Evolutionary conservation across 2,797 vertebrate genomes (phyloP).

Genomic region (Hippocampus kuda): DNA sequence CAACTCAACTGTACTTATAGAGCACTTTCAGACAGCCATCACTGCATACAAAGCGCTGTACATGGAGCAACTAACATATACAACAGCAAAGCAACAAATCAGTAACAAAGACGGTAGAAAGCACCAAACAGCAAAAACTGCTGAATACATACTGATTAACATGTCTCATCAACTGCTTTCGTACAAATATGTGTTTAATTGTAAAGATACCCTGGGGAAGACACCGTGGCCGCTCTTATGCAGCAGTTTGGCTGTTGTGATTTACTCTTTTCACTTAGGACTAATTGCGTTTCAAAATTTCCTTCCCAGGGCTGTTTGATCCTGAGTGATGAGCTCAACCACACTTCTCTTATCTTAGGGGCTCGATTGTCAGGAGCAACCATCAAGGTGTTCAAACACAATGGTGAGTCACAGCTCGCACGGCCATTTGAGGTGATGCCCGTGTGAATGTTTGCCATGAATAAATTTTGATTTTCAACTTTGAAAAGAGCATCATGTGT

Average conservation of each 20-base stretch:
- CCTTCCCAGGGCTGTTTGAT: constrained; percentile 84
- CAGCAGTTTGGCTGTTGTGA: not conserved
- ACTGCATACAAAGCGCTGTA: no score
- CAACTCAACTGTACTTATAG: no score
- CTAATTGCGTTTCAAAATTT: constrained; percentile 4
- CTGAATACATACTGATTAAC: not conserved
- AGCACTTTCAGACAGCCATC: no score
- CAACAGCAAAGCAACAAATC: no score
- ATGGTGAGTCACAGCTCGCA: constrained; percentile 72
- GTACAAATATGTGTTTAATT: no score
- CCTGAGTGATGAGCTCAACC: constrained; percentile 90
- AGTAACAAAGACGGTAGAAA: no score
- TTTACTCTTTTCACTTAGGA: not conserved
- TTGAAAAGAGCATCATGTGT: not conserved
- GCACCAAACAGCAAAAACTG: not conserved
- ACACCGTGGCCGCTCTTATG: no score
- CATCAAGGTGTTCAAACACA: constrained; percentile 88
- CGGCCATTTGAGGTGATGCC: not conserved
- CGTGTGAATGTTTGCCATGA: not conserved
- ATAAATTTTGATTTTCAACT: not conserved
- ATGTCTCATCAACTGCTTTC: no score
- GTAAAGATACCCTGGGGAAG: no score
- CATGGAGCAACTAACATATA: no score
- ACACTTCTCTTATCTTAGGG: constrained; percentile 84
- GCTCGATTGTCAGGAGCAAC: constrained; percentile 84